Conservation (phyloP, 2,113 vertebrate species). For the Onychostoma macrolepis region DNA sequence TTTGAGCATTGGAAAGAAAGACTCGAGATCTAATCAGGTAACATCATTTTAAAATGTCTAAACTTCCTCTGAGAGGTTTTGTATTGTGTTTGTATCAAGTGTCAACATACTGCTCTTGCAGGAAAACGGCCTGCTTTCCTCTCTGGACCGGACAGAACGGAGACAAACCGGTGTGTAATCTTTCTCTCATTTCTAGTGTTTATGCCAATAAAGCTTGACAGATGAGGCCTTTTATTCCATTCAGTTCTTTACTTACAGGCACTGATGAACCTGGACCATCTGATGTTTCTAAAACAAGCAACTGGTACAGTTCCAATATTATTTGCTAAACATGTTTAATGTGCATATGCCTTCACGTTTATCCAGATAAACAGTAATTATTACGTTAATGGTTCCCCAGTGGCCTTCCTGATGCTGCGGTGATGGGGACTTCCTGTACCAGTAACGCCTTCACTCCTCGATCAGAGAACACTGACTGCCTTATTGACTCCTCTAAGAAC, state of each 20-base stretch:
- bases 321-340: neutral
- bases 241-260: neutral
- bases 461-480: constrained; percentile 78
- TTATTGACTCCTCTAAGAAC: constrained; percentile 74
- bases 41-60: neutral
- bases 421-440: constrained; percentile 67
- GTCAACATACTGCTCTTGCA: constrained; percentile 48
- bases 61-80: neutral
- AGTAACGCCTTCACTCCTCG: constrained; percentile 78
- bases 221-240: neutral
- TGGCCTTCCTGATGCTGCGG: neutral
- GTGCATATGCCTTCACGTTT: neutral
- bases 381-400: constrained; percentile 4
- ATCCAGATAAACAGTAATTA: neutral
- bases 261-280: constrained; percentile 53
- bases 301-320: constrained; percentile 6
- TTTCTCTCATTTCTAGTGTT: neutral
- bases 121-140: constrained; percentile 69
- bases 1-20: constrained; percentile 74
- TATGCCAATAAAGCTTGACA: neutral
- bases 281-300: constrained; percentile 34
- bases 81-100: neutral
- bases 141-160: constrained; percentile 69
- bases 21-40: constrained; percentile 47
- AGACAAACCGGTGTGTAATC: constrained; percentile 60